These are phyloP conservation scores for Liopterus haemorrhoidalis DNA, from an alignment of 2,888 invertebrate species.

Conservation along the genomic window DNA sequence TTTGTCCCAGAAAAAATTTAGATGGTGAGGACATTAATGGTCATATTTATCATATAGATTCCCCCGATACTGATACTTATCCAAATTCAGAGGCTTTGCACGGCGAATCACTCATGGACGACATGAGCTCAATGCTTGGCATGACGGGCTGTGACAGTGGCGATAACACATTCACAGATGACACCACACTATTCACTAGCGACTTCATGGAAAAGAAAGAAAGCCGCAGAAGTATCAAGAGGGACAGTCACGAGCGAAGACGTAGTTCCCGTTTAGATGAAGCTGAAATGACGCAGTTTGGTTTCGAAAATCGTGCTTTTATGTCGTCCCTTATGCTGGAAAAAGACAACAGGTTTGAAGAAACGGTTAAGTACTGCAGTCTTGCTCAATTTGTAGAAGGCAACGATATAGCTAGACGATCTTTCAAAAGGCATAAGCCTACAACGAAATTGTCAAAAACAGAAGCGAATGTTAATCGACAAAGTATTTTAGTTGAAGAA, in stretches of 20 bases:
- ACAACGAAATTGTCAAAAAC: constrained; percentile 44
- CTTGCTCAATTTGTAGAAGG: constrained; percentile 78
- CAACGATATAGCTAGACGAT: constrained; percentile 73
- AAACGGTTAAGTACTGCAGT: constrained; percentile 64
- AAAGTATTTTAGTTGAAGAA: constrained; percentile 43
- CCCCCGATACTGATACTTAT: constrained; percentile 74
- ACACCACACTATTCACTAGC: constrained; percentile 60
- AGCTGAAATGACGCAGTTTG: constrained; percentile 56
- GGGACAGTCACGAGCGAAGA: constrained; percentile 44
- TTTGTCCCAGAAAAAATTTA: constrained; percentile 45
- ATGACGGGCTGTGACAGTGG: constrained; percentile 60
- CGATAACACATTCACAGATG: constrained; percentile 60
- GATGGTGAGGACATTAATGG: constrained; percentile 48
- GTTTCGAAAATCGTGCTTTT: constrained; percentile 68
- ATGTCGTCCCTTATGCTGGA: constrained; percentile 50
- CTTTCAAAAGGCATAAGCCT: constrained; percentile 54
- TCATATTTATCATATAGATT: constrained; percentile 73
- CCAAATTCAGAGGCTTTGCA: constrained; percentile 66
- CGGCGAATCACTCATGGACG: constrained; percentile 73
- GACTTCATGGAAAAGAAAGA: constrained; percentile 46
- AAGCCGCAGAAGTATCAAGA: constrained; percentile 53
- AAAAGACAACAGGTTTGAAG: constrained; percentile 47
- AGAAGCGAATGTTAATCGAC: constrained; percentile 42
- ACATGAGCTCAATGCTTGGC: constrained; percentile 70
- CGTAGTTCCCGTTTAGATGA: constrained; percentile 41